Base-by-base conservation (phyloP, 2,888 invertebrate species). In the Ceraclea dissimilis region DNA sequence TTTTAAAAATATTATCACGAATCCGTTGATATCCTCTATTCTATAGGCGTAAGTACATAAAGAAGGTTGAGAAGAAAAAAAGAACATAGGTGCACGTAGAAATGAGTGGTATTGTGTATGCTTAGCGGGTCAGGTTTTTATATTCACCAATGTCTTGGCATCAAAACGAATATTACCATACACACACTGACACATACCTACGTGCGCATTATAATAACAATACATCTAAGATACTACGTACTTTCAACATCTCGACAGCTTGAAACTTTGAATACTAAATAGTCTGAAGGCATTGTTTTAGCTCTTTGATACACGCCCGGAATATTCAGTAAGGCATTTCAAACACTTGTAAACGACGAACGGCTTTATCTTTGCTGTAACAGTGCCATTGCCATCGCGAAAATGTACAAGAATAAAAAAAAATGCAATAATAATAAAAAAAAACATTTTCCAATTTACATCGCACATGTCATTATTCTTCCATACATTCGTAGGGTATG, bases 211-310 rank as follows among this genome's bases (percentile, higher is more conserved):
- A 39, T 39, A 39, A 39, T 39, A 39, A 39, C 13, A 39, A 39
- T 13, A 16, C 16, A 39, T 13, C 13, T 39, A 39, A 13, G 4
- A 39, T n/a, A 16, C 13, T 13, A 16, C 39, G 11, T 11, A 31
- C 31, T n/a, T n/a, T 4, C 39, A 49, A 59, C 51, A 54, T 49
- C 54, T 57, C 52, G n/a, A 51, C 52, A 19, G 59, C 46, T 46
- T 34, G 52, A 59, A 60, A 59, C 61, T 59, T 58, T 59, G 61
- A 58, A 61, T 61, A 61, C 61, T 60, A 61, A 61, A 61, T 58
- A 58, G 56, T 21, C 58, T 50, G 49, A 8, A 52, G 51, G 59
- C 59, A 61, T 59, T 61, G 61, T 61, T 59, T 61, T 57, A 61
- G 54, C 54, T 52, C 21, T 43, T 19, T n/a, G 49, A 46, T 49